These are phyloP conservation scores for Macrobrachium rosenbergii DNA, from an alignment of 1,140 invertebrate species.

Conservation along the genomic window DNA sequence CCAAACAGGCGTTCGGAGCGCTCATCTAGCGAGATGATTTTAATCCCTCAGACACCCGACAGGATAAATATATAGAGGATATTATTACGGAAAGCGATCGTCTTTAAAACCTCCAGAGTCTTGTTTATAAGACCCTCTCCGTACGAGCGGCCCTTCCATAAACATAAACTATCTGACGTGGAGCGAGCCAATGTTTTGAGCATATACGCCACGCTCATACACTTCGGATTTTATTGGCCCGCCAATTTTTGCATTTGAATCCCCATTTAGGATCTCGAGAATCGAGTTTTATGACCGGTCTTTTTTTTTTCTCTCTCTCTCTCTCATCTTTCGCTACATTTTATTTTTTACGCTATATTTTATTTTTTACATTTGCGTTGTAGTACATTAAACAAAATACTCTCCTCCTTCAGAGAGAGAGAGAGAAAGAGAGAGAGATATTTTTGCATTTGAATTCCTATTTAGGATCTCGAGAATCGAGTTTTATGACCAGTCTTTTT, in stretches of 20 bases:
- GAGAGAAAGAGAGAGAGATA: too few species aligned
- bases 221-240: constrained; percentile 11
- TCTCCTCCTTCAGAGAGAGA: too few species aligned
- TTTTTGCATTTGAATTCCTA: too few species aligned
- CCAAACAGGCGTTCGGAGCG: not conserved
- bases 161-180: constrained; percentile 11
- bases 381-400: too few species aligned
- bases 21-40: not conserved
- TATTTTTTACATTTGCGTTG: too few species aligned
- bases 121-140: not conserved
- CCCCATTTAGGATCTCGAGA: not conserved
- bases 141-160: not conserved
- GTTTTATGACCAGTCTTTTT: too few species aligned
- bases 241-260: not conserved
- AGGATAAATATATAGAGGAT: constrained; percentile 25
- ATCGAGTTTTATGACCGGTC: not conserved
- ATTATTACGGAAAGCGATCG: constrained; percentile 16
- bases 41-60: not conserved
- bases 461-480: too few species aligned
- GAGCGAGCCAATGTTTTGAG: constrained; percentile 1
- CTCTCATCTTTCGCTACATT: too few species aligned
- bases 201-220: not conserved
- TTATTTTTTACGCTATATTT: too few species aligned
- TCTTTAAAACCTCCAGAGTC: not conserved
- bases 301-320: too few species aligned